Evolutionary conservation across 2,888 invertebrate genomes (phyloP).

Genomic region (Epinotia brunnichana): DNA sequence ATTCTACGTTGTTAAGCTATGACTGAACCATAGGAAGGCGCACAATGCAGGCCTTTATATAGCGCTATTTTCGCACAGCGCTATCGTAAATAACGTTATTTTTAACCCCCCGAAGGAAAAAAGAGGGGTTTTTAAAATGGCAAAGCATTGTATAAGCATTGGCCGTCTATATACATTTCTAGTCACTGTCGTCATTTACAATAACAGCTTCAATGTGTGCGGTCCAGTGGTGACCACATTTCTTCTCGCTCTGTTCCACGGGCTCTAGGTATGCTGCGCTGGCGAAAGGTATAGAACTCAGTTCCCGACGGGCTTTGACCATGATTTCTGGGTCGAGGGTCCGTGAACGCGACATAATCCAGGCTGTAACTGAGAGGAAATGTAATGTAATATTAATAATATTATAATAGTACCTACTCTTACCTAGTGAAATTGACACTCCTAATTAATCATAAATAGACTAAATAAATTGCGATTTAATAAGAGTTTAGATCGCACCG

Average conservation of each 20-base stretch:
- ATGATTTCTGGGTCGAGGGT: conserved; percentile 55
- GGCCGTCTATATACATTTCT: background rate
- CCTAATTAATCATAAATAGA: too few species aligned
- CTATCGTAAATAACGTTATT: too few species aligned
- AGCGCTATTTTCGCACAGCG: too few species aligned
- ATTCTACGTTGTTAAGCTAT: background rate
- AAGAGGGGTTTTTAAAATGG: too few species aligned
- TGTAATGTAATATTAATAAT: too few species aligned
- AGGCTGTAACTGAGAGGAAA: conserved; percentile 66
- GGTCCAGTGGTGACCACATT: conserved; percentile 66
- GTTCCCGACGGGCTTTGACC: conserved; percentile 52
- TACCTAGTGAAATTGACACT: too few species aligned
- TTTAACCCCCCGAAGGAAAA: too few species aligned
- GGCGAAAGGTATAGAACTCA: conserved; percentile 65
- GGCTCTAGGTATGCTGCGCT: conserved; percentile 61
- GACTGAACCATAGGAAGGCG: background rate
- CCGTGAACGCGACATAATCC: conserved; percentile 68
- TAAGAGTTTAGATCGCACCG: too few species aligned
- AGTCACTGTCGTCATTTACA: conserved; percentile 38
- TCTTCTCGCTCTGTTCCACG: conserved; percentile 60
- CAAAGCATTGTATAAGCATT: too few species aligned
- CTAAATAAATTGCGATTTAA: too few species aligned
- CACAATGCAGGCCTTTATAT: too few species aligned
- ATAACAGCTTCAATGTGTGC: conserved; percentile 67
- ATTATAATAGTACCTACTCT: too few species aligned